These are phyloP conservation scores for Teleiodes luculella DNA, from an alignment of 2,888 invertebrate genomes.

Conservation along the genomic window DNA sequence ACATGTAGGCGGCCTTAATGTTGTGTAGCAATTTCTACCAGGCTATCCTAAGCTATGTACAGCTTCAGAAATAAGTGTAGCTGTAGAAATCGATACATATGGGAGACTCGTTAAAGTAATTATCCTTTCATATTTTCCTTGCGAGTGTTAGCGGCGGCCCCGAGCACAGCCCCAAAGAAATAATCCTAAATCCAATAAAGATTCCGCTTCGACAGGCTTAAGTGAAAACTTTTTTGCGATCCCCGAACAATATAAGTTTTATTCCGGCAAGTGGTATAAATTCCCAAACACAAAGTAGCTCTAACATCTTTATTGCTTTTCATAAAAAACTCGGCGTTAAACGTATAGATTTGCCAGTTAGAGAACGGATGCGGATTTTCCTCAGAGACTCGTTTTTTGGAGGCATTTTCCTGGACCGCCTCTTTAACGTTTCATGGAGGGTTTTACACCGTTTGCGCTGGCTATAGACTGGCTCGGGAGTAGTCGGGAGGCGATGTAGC, in stretches of 20 bases:
- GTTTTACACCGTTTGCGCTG: slow-evolving; percentile 28
- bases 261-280: slow-evolving; percentile 75
- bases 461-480: slow-evolving; percentile 16
- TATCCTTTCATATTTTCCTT: slow-evolving; percentile 48
- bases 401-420: slow-evolving; percentile 42
- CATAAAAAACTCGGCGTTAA: slow-evolving; percentile 67
- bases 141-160: slow-evolving; percentile 41
- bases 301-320: slow-evolving; percentile 76
- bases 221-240: slow-evolving; percentile 74
- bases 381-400: slow-evolving; percentile 33
- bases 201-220: slow-evolving; percentile 69
- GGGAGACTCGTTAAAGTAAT: slow-evolving; percentile 31
- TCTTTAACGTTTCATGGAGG: slow-evolving; percentile 36
- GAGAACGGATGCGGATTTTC: slow-evolving; percentile 48
- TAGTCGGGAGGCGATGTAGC: slow-evolving; percentile 34
- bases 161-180: slow-evolving; percentile 51
- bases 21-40: no score
- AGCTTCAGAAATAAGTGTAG: no score
- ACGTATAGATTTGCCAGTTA: slow-evolving; percentile 62
- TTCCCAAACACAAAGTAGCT: slow-evolving; percentile 76
- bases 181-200: slow-evolving; percentile 72
- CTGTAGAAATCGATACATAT: slow-evolving; percentile 21
- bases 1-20: no score
- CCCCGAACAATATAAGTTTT: slow-evolving; percentile 75
- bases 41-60: no score